Evolutionary conservation across 2,797 vertebrate genomes (phyloP), one percentile per base, ranked within the genome.

Genomic region (Mormyrus hasselquistii): DNA sequence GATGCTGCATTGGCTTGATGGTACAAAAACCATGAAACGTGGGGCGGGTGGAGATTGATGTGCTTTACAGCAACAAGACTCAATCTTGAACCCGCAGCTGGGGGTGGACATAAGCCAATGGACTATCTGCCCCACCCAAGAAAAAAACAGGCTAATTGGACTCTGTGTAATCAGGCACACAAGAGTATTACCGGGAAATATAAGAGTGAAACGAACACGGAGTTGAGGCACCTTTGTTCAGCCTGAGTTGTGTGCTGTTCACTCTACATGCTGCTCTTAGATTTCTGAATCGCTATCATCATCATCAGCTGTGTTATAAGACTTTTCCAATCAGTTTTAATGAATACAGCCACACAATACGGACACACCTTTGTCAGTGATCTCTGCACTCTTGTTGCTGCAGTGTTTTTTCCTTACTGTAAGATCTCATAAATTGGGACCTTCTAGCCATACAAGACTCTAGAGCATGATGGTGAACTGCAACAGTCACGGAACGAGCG

Each of bases 1-100:
- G 92, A 79, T 79, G 92, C 87, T 89, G 88, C 50, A 8, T 83
- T 88, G 29, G 59, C 38, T 2, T 41, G 86, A 82, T 55, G 65
- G 4, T 29, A 59, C 57, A 50, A 41, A 86, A 38, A 86, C 57
- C 50, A 25, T 86, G 59, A 38, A 53, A 87, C 59, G 92, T 92
- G 93, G 93, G 92, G 14, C 9, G 91, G 92, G 92, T 89, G 91
- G 90, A 88, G 91, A 38, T 38, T 57, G 50, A 25, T 19, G 25
- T 38, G 14, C 85, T 87, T 87, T 10, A 87, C 53, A 87, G 85
- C 85, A 57, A 8, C 16, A 34, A 52, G 25, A 41, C 50, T 38
- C 53, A 55, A 57, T 87, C 85, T 87, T 57, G 50, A 87, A 87
- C 85, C 50, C 14, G 4, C 29, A 57, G 85, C 85, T 50, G 52